Conservation (phyloP, 2,888 invertebrate genomes). For the Drosophila robusta region DNA sequence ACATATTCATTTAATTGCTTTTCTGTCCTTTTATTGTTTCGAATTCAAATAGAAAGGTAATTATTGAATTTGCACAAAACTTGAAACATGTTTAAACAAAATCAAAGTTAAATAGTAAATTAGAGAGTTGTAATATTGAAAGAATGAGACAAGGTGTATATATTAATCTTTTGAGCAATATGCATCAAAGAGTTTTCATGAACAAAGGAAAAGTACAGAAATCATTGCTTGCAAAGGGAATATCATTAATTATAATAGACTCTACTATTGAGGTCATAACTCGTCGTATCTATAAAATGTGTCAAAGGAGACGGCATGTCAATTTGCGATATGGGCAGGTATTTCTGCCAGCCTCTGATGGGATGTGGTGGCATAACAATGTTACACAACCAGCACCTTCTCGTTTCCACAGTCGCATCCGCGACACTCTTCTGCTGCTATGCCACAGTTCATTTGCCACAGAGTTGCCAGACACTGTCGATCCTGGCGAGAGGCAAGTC, state of each 20-base stretch:
- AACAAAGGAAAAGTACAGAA: neutral
- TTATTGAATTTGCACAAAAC: too few relatives aligned
- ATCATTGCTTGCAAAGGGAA: neutral
- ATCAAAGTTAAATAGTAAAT: too few relatives aligned
- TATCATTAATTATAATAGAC: conserved; percentile 1
- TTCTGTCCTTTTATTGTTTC: too few relatives aligned
- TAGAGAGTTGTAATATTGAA: too few relatives aligned
- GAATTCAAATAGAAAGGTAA: too few relatives aligned
- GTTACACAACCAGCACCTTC: neutral
- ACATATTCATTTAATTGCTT: too few relatives aligned
- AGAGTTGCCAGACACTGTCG: conserved; percentile 13
- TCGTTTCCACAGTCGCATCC: too few relatives aligned
- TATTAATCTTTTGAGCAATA: too few relatives aligned
- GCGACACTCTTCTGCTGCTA: too few relatives aligned
- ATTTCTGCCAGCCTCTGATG: neutral
- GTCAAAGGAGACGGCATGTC: neutral
- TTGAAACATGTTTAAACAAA: too few relatives aligned
- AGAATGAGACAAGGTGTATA: too few relatives aligned
- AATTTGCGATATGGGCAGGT: neutral
- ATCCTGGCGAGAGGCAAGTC: conserved; percentile 20
- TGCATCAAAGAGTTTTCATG: neutral
- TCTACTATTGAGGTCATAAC: neutral
- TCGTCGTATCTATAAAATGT: neutral
- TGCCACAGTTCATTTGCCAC: conserved; percentile 10
- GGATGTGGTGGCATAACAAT: neutral